phyloP scores from a whole-genome alignment of 2,888 invertebrate genomes.

The Caenorhabditis wallacei region DNA sequence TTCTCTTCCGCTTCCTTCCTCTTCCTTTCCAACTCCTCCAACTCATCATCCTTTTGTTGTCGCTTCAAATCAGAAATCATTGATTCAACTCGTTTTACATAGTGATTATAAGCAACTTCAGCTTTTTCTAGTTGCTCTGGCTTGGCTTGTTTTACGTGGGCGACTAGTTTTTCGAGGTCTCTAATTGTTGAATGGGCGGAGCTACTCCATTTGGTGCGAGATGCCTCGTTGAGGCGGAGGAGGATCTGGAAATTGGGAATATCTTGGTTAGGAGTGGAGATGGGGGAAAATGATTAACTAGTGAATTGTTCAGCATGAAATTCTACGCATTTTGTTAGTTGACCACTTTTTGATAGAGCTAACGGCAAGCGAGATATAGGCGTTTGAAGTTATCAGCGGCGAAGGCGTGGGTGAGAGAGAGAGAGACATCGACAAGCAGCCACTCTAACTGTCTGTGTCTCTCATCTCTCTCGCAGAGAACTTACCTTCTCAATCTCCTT shows the following conservation, averaged over 20 bases:
- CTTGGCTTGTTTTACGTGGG: conserved; percentile 39
- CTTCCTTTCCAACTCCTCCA: conserved; percentile 92
- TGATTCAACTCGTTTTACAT: conserved; percentile 67
- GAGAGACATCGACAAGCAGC: too few species aligned
- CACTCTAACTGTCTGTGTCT: too few species aligned
- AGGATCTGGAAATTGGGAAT: conserved; percentile 52
- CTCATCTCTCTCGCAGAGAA: too few species aligned
- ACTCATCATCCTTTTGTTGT: conserved; percentile 84
- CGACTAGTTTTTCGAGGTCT: conserved; percentile 53
- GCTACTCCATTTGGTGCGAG: conserved; percentile 51
- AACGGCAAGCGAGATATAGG: too few species aligned
- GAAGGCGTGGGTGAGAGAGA: too few species aligned
- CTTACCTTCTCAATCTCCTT: conserved; percentile 69
- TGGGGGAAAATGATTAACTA: too few species aligned
- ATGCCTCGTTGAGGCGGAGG: conserved; percentile 31
- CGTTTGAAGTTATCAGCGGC: too few species aligned
- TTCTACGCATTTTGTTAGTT: too few species aligned
- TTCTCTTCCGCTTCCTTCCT: conserved; percentile 89
- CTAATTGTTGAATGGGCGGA: conserved; percentile 49
- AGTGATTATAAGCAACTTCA: conserved; percentile 60
- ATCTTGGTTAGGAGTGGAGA: neutral
- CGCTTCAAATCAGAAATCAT: conserved; percentile 67
- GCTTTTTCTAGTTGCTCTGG: conserved; percentile 47
- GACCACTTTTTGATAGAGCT: neutral
- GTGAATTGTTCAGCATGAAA: too few species aligned